Base-by-base conservation (phyloP, 2,797 vertebrate species). In the Philypnodon macrostomus region DNA sequence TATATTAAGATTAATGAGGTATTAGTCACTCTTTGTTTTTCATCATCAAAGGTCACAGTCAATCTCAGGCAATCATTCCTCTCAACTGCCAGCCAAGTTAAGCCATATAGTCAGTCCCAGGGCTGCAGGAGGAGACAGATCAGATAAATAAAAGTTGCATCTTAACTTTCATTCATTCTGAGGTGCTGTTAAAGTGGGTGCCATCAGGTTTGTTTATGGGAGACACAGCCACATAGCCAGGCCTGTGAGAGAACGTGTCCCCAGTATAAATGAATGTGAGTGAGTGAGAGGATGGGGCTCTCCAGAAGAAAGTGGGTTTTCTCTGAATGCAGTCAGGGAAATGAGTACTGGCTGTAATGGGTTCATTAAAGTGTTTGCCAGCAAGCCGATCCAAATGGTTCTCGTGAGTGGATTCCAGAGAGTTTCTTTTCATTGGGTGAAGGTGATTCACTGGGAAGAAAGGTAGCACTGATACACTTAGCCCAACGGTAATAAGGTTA, bases 281-380 rank as follows among this genome's bases (percentile, higher is more conserved):
- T 67, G 64, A 66, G 60, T 47, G 27, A 40, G 54, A 52, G 48
- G 36, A 56, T 29, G 41, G 63, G 44, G 30, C 56, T 63, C 51
- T 71, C 46, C 48, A 54, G 53, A 72, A 61, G 63, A 70, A 59
- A 67, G 53, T 60, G 47, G 17, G 35, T 34, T 64, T 75, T 67
- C 69, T 79, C 63, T 77, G 63, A 80, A 73, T 70, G 63, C 53
- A 71, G 62, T 70, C 35, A 63, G 53, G 64, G 67, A 77, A 79
- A 81, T 68, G 65, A 76, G 55, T 60, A 48, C 57, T 72, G 74
- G 75, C 69, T 67, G 57, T 74, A 77, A 75, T 77, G 58, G 67
- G 36, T 72, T 78, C 73, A 80, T 75, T 67, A 73, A 62, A 53
- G 59, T 53, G 51, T 60, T 73, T 68, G 72, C 78, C 70, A 78